These are phyloP conservation scores for Ellobius talpinus DNA, from an alignment of 2,113 vertebrate species.

Conservation along the genomic window DNA sequence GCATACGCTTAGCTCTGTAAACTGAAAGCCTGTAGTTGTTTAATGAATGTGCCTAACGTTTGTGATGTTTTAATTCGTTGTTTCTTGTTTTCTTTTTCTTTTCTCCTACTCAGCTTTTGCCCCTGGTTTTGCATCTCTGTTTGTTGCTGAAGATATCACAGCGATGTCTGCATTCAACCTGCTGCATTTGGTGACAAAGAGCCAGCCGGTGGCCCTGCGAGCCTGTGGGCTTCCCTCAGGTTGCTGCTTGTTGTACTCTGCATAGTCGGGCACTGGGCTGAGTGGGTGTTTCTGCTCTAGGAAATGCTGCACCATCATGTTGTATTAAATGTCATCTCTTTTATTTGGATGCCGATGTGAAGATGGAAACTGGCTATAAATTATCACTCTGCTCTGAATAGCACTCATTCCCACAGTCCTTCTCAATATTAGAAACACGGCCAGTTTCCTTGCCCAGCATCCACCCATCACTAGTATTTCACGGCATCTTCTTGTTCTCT, in stretches of 20 bases:
- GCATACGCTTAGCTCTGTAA: conserved; percentile 51
- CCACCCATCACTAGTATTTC: conserved; percentile 64
- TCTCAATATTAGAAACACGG: conserved; percentile 71
- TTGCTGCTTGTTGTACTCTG: conserved; percentile 93
- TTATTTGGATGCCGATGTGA: conserved; percentile 79
- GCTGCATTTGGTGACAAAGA: conserved; percentile 99
- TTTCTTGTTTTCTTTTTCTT: conserved; percentile 82
- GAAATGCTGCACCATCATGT: conserved; percentile 79
- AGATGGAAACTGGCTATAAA: conserved; percentile 76
- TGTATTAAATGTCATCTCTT: conserved; percentile 76
- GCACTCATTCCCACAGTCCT: conserved; percentile 55
- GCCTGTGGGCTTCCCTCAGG: conserved; percentile 99
- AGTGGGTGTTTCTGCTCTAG: conserved; percentile 90
- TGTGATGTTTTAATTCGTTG: conserved; percentile 87
- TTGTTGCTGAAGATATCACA: conserved; percentile 92
- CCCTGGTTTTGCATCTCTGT: conserved; percentile 90
- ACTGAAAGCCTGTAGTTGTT: conserved; percentile 79
- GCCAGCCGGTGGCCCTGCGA: conserved; percentile 96
- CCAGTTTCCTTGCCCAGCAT: conserved; percentile 63
- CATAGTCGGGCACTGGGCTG: conserved; percentile 85
- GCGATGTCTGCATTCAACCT: conserved; percentile 99
- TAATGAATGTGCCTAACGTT: conserved; percentile 82
- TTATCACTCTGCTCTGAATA: conserved; percentile 64
- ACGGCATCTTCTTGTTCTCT: conserved; percentile 65
- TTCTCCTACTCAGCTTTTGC: conserved; percentile 91